Percentiles rank a stretch among this genome's conserved stretches.
Evolutionary conservation across 1,140 invertebrate species (phyloP).

Genomic region (Gonatopus flavifemur): DNA sequence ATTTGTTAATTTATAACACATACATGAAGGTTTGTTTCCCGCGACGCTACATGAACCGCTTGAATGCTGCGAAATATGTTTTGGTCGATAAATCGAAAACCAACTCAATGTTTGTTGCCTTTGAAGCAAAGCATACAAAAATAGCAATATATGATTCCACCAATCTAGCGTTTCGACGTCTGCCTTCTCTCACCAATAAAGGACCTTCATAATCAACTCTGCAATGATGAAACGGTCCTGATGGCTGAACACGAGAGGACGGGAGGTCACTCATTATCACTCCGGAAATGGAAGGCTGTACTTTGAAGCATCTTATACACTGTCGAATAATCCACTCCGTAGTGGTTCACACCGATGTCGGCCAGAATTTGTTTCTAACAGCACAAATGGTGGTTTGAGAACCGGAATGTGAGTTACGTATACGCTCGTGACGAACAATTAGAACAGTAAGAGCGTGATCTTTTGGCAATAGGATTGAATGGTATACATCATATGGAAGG

Average conservation of each 20-base stretch:
- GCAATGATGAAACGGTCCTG: not conserved
- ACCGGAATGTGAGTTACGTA: not conserved
- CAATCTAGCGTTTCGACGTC: no score
- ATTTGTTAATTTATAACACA: no score
- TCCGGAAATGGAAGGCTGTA: not conserved
- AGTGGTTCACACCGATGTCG: not conserved
- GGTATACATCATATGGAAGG: no score
- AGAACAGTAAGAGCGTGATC: not conserved
- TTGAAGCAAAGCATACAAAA: no score
- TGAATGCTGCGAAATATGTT: no score
- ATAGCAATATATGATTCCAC: no score
- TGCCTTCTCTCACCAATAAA: no score
- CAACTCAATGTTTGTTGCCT: no score
- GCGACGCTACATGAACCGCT: no score
- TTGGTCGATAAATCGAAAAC: no score
- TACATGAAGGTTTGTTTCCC: no score
- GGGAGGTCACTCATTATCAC: not conserved
- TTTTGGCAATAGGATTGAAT: not conserved
- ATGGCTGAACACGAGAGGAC: fast-evolving
- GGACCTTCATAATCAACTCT: not conserved
- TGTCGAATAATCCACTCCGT: not conserved
- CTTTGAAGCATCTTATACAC: not conserved
- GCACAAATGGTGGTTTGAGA: not conserved
- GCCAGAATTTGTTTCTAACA: not conserved
- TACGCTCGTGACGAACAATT: not conserved